These are phyloP conservation scores for Tipula helvola DNA, from an alignment of 2,888 invertebrate genomes.

Conservation along the genomic window DNA sequence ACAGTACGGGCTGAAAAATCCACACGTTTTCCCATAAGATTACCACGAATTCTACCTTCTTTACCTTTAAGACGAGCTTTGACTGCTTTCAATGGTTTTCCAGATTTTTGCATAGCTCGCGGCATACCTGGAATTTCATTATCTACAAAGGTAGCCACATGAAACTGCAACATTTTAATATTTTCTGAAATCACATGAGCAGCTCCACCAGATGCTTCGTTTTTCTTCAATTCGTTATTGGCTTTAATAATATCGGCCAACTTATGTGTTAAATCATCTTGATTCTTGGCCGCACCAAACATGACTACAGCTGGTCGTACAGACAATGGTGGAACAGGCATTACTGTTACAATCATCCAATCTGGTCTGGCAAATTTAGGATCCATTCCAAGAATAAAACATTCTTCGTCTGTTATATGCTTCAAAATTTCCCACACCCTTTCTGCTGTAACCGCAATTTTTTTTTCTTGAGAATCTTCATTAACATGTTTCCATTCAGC, in stretches of 20 bases:
- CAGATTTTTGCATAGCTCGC: conserved; percentile 97
- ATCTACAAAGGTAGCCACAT: conserved; percentile 95
- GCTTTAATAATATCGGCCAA: conserved; percentile 96
- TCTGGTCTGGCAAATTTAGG: conserved; percentile 95
- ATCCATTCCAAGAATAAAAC: conserved; percentile 89
- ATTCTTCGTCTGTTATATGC: conserved; percentile 93
- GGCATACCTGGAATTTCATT: conserved; percentile 99
- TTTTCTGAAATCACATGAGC: conserved; percentile 96
- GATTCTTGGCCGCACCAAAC: conserved; percentile 93
- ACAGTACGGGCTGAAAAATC: conserved; percentile 99
- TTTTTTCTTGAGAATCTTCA: conserved; percentile 96
- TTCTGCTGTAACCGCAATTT: conserved; percentile 87
- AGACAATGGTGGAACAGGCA: conserved; percentile 93
- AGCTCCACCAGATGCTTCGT: conserved; percentile 94
- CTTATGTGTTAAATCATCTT: conserved; percentile 99
- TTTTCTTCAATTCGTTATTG: conserved; percentile 89
- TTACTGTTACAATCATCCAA: conserved; percentile 97
- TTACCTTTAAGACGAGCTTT: conserved; percentile 96
- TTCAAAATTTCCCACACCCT: conserved; percentile 95
- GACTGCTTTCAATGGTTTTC: conserved; percentile 94
- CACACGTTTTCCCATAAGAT: conserved; percentile 99
- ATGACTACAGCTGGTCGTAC: conserved; percentile 98
- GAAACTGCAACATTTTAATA: conserved; percentile 95
- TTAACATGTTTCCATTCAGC: conserved; percentile 99
- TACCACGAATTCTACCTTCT: conserved; percentile 97